Conservation (phyloP, 2,113 vertebrate species). For the Artemisiospiza belli region DNA sequence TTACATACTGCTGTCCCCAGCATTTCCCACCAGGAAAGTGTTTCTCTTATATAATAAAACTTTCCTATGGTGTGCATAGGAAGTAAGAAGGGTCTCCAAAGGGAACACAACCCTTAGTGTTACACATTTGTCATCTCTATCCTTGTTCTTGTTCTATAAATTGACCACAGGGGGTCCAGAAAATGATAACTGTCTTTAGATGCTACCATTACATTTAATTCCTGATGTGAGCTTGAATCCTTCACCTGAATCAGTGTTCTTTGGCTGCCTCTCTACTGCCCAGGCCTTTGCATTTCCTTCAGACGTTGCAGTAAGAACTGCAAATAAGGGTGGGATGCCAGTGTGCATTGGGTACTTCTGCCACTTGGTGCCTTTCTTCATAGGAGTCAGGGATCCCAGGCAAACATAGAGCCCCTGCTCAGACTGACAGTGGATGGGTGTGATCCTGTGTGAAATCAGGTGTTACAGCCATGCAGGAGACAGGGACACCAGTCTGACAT, state of each 20-base stretch:
- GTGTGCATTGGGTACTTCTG: not conserved
- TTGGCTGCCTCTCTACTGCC: not conserved
- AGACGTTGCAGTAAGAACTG: not conserved
- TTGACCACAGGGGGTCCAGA: not conserved
- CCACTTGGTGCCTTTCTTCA: not conserved
- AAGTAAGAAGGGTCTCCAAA: not conserved
- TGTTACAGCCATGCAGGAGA: not conserved
- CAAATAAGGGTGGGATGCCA: fast-evolving
- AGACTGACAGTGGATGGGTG: not conserved
- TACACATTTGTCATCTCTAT: fast-evolving
- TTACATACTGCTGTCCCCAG: not conserved
- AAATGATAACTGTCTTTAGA: not conserved
- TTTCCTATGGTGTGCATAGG: fast-evolving
- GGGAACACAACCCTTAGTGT: not conserved
- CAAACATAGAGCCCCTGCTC: not conserved
- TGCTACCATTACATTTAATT: not conserved
- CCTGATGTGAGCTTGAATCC: not conserved
- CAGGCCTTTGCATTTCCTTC: not conserved
- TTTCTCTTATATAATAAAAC: not conserved
- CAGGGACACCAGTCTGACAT: not conserved
- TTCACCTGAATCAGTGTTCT: not conserved
- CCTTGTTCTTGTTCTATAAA: not conserved
- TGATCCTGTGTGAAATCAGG: not conserved
- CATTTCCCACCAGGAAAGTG: not conserved
- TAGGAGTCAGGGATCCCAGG: not conserved